These are phyloP conservation scores for Melanotaenia nigrans DNA, from an alignment of 2,797 vertebrate species.

Conservation along the genomic window DNA sequence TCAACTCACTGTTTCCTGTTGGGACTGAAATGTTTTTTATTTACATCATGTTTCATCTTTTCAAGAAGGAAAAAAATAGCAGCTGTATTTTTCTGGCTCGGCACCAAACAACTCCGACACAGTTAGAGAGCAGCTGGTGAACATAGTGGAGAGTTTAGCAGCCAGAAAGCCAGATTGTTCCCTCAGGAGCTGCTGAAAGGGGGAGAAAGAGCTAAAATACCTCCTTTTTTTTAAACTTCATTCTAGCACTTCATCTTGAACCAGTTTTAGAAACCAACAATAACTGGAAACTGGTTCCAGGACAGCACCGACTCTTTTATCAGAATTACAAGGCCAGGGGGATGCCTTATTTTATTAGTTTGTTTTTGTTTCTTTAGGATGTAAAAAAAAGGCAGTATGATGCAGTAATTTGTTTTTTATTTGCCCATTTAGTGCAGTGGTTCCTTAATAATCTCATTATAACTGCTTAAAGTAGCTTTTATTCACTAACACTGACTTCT, in stretches of 20 bases:
- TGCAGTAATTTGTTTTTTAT: too few species aligned
- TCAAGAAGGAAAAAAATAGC: not conserved
- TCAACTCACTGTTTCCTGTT: not conserved
- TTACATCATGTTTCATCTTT: not conserved
- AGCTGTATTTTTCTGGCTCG: not conserved
- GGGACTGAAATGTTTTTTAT: not conserved
- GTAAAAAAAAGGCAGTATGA: too few species aligned
- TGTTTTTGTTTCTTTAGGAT: too few species aligned
- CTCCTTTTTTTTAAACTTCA: not conserved
- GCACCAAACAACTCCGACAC: not conserved
- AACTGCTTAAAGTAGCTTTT: too few species aligned
- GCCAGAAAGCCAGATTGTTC: not conserved
- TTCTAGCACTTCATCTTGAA: not conserved
- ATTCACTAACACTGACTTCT: too few species aligned
- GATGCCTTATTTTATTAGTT: too few species aligned
- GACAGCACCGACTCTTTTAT: too few species aligned
- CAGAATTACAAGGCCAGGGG: too few species aligned
- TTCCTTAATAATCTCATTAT: too few species aligned
- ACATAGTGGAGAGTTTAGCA: not conserved
- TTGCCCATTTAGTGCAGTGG: too few species aligned
- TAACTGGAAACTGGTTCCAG: too few species aligned
- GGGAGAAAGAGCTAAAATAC: not conserved
- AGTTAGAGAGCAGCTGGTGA: not conserved
- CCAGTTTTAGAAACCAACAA: not conserved
- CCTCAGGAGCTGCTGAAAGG: not conserved